Evolutionary conservation across 2,888 invertebrate species (phyloP), one percentile per base, ranked within the genome.

Genomic region (Sussaba pulchella): DNA sequence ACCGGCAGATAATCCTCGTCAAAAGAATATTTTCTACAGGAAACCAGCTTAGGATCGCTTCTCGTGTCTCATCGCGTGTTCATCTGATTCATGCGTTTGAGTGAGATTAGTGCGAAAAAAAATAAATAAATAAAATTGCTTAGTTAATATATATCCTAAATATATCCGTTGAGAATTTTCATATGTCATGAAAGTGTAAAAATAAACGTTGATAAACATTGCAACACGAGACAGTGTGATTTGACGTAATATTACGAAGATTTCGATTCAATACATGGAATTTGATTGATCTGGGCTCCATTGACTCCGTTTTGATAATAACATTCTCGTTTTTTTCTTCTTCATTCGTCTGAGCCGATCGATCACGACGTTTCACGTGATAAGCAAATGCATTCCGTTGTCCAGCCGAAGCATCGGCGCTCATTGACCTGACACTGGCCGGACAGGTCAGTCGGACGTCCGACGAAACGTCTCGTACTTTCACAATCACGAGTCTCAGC

Each of bases 1-100:
- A 66, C 50, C 50, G 41, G 59, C 70, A 43, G 64, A 75, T 79
- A 24, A 52, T 74, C 45, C 45, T 75, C 64, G 72, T 67, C 72
- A 39, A 36, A 19, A 19, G 26, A 67, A 54, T 10, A 39, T 36
- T 59, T 39, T 19, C 57, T 36, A 4, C 36, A 59, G 57, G 36
- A 17, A 54, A 14, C 24, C 52, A 54, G 10, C 50, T 2, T 8
- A 54, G 12, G 21, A 50, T 3, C 2, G 12, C 12, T 1, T 1
- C 21, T 21, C 24, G 50, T 26, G 26, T 54, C n/a, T n/a, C n/a
- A 24, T 26, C 26, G 26, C 52, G 52, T 54, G 52, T n/a, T n/a
- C 24, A n/a, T 52, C 24, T 52, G 24, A 12, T 24, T n/a, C n/a
- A 24, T n/a, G 17, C 26, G 52, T 24, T 26, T 26, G 26, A 54